Percentiles rank a stretch among this genome's conserved stretches.
Conservation (phyloP, 2,888 invertebrate species). For the Deilephila porcellus region DNA sequence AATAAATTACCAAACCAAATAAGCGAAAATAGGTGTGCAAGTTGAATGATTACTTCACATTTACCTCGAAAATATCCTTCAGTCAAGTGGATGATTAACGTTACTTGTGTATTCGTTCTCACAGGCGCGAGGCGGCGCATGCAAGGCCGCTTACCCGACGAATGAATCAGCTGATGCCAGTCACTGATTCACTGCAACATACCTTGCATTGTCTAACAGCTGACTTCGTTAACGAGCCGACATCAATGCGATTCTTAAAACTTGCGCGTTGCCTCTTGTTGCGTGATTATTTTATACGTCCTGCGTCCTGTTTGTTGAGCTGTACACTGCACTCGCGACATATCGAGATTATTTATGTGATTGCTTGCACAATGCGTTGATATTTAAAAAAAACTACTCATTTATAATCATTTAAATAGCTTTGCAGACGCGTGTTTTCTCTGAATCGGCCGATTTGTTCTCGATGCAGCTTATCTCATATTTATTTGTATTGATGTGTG, state of each 20-base stretch:
- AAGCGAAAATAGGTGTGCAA: constrained; percentile 22
- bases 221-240: constrained; percentile 53
- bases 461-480: background rate
- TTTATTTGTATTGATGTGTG: background rate
- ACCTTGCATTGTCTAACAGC: constrained; percentile 65
- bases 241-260: constrained; percentile 40
- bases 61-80: constrained; percentile 55
- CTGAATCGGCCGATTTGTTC: too few species aligned
- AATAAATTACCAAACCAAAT: background rate
- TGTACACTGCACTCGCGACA: constrained; percentile 1
- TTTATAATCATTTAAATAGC: background rate
- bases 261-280: constrained; percentile 22
- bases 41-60: constrained; percentile 44
- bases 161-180: constrained; percentile 77
- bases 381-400: background rate
- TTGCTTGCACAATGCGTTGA: constrained; percentile 4
- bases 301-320: constrained; percentile 35
- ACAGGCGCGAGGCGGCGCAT: constrained; percentile 64
- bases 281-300: constrained; percentile 23
- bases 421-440: background rate
- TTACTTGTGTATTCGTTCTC: constrained; percentile 63
- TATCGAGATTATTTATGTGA: constrained; percentile 14
- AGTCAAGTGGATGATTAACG: constrained; percentile 58
- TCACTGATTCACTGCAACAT: constrained; percentile 64
- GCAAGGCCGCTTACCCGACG: constrained; percentile 67